Conservation (phyloP, 2,888 invertebrate genomes). For the Cephus sareptanus region DNA sequence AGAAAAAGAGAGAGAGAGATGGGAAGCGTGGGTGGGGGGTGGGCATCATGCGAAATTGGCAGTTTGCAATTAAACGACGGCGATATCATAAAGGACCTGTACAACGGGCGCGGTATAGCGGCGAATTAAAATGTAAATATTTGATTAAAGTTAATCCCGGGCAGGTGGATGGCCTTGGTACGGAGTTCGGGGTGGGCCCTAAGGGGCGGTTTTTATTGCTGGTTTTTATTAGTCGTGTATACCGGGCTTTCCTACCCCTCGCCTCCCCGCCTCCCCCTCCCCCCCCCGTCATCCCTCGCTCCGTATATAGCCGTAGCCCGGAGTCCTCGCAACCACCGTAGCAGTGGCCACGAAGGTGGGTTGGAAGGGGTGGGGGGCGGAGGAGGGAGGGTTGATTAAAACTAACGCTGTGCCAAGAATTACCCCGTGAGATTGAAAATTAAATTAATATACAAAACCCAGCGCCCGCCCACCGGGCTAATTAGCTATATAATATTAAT, state of each 20-base stretch:
- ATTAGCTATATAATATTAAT: conserved; percentile 67
- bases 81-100: conserved; percentile 43
- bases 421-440: conserved; percentile 66
- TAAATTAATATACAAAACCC: conserved; percentile 66
- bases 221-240: conserved; percentile 65
- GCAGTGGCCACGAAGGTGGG: conserved; percentile 7
- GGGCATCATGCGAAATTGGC: conserved; percentile 41
- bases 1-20: not conserved
- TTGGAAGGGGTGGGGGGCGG: conserved; percentile 19
- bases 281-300: conserved; percentile 26
- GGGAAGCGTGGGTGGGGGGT: not conserved
- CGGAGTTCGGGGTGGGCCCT: conserved; percentile 51
- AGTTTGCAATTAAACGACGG: conserved; percentile 60
- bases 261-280: conserved; percentile 23
- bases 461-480: conserved; percentile 48
- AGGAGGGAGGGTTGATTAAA: conserved; percentile 48
- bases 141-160: conserved; percentile 64
- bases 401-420: conserved; percentile 64
- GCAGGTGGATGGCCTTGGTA: conserved; percentile 56
- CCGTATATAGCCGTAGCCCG: not conserved
- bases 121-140: conserved; percentile 65
- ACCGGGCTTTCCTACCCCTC: conserved; percentile 41
- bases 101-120: conserved; percentile 20
- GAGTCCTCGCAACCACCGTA: not conserved
- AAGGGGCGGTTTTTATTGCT: conserved; percentile 65